Evolutionary conservation across 2,888 invertebrate genomes (phyloP).

Genomic region (Blera fallax): DNA sequence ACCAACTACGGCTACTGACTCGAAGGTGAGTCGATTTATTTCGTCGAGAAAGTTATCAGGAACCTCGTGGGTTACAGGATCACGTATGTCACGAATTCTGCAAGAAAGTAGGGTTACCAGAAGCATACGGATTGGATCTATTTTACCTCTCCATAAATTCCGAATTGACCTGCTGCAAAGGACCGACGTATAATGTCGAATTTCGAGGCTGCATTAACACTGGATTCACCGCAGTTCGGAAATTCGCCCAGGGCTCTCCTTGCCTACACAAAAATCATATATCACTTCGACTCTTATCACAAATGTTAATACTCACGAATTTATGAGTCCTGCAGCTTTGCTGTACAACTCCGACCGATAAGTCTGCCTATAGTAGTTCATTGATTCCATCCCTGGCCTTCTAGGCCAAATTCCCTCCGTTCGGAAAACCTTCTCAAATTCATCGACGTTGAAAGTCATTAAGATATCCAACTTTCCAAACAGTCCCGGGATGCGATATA

Average conservation of each 20-base stretch:
- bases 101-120: too few species aligned
- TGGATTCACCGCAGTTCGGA: constrained; percentile 86
- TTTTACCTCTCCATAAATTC: constrained; percentile 73
- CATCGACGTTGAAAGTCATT: constrained; percentile 82
- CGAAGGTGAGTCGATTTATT: constrained; percentile 84
- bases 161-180: constrained; percentile 81
- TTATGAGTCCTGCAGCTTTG: constrained; percentile 66
- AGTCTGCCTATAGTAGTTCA: constrained; percentile 79
- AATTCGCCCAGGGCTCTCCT: constrained; percentile 85
- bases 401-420: constrained; percentile 82
- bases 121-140: too few species aligned
- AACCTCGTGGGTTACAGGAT: constrained; percentile 76
- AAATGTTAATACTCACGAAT: constrained; percentile 48
- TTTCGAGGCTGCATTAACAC: constrained; percentile 84
- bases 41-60: constrained; percentile 81
- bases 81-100: constrained; percentile 76
- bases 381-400: constrained; percentile 79
- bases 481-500: constrained; percentile 79
- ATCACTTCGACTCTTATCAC: neutral
- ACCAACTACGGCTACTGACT: constrained; percentile 81
- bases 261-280: constrained; percentile 79
- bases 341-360: constrained; percentile 74
- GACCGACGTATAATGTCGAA: constrained; percentile 82
- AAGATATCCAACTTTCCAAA: constrained; percentile 78
- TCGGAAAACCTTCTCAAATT: constrained; percentile 82